Percentiles rank a stretch among this genome's conserved stretches.
phyloP scores from a whole-genome alignment of 2,113 vertebrate genomes.

The Tetrao urogallus region DNA sequence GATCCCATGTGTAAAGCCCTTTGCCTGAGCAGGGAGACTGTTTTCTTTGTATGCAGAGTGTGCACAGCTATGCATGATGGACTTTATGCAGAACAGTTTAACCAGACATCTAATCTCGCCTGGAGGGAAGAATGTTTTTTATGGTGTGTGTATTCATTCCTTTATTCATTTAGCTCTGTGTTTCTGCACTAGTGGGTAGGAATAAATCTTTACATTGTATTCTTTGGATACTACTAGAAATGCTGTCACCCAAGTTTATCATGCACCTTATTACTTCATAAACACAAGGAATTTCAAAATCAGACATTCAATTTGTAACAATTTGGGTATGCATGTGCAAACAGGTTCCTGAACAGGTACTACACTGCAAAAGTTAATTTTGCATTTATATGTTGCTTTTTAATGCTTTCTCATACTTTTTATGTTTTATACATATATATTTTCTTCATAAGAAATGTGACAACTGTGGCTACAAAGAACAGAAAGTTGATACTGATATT shows the following conservation, averaged over 20 bases:
- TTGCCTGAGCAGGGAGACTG: neutral
- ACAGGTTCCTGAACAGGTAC: neutral
- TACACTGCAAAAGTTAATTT: neutral
- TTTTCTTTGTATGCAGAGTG: neutral
- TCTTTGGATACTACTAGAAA: conserved; percentile 12
- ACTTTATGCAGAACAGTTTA: conserved; percentile 20
- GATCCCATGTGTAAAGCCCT: neutral
- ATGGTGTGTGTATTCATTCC: conserved; percentile 9
- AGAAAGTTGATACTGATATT: neutral
- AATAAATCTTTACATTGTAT: conserved; percentile 45
- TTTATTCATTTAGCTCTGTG: conserved; percentile 38
- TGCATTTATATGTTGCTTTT: neutral
- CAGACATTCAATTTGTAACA: neutral
- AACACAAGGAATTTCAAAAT: conserved; percentile 22
- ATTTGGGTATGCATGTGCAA: neutral
- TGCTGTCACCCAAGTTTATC: neutral
- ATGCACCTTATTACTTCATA: neutral
- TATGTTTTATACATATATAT: neutral
- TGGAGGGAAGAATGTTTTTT: conserved; percentile 34
- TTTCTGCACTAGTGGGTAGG: conserved; percentile 37
- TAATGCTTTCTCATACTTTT: neutral
- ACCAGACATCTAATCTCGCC: conserved; percentile 15
- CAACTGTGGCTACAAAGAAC: neutral
- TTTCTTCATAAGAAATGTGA: neutral
- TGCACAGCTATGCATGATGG: neutral